These are phyloP conservation scores for Denticeps clupeoides DNA, from an alignment of 2,797 vertebrate genomes.

Conservation along the genomic window DNA sequence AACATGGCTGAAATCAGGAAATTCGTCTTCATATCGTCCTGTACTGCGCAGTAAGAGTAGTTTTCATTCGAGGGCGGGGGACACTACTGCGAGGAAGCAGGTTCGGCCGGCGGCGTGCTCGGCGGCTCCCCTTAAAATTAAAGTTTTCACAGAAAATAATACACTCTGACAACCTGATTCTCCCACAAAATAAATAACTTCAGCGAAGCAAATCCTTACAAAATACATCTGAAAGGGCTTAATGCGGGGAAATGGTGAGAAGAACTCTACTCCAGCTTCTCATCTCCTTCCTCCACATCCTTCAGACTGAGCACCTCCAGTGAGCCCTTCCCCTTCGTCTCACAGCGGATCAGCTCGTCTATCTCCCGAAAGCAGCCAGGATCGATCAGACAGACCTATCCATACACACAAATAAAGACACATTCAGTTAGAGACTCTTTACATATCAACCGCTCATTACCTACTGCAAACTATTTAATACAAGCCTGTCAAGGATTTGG, in stretches of 20 bases:
- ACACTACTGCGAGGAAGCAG: too few relatives aligned
- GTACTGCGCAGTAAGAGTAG: too few relatives aligned
- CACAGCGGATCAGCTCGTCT: slow-evolving; percentile 87
- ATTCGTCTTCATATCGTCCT: too few relatives aligned
- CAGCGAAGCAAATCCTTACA: neutral
- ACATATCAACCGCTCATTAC: neutral
- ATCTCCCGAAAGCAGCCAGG: slow-evolving; percentile 94
- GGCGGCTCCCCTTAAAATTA: too few relatives aligned
- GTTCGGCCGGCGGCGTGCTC: too few relatives aligned
- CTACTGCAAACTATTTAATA: too few relatives aligned
- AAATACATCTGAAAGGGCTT: neutral
- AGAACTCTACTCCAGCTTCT: slow-evolving; percentile 78
- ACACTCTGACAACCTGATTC: neutral
- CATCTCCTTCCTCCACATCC: slow-evolving; percentile 94
- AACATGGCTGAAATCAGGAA: too few relatives aligned
- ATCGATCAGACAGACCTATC: slow-evolving; percentile 84
- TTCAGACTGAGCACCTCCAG: slow-evolving; percentile 89
- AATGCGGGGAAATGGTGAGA: neutral
- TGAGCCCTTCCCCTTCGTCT: slow-evolving; percentile 83
- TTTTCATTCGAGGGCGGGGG: too few relatives aligned
- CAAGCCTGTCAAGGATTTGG: too few relatives aligned
- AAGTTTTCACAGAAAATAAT: slow-evolving; percentile 8
- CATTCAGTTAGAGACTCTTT: neutral
- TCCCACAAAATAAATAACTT: neutral
- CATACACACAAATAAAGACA: neutral